These are phyloP conservation scores for Leuctra nigra DNA, from an alignment of 2,888 invertebrate genomes.

Conservation along the genomic window DNA sequence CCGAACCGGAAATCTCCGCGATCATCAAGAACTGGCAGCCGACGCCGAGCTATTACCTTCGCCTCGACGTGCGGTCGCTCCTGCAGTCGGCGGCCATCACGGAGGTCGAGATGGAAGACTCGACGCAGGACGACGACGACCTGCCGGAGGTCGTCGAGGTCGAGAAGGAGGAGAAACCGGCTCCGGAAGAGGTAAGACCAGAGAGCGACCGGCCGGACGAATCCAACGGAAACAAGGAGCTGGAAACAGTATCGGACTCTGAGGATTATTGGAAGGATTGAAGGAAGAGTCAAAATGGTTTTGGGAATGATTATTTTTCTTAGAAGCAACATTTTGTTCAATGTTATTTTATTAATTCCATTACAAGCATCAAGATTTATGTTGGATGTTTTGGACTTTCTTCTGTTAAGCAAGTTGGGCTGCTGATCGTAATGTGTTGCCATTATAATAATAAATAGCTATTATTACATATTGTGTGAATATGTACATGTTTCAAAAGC, in stretches of 20 bases:
- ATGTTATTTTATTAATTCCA: too few species aligned
- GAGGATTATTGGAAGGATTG: neutral
- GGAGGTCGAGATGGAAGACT: constrained; percentile 58
- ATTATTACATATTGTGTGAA: too few species aligned
- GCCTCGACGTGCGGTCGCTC: constrained; percentile 74
- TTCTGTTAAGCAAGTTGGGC: too few species aligned
- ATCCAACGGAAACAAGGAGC: neutral
- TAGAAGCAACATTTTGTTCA: too few species aligned
- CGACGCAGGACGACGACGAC: constrained; percentile 42
- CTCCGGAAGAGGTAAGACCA: constrained; percentile 29
- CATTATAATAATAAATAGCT: too few species aligned
- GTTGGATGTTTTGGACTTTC: too few species aligned
- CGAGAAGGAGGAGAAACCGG: constrained; percentile 26
- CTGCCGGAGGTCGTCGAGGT: constrained; percentile 40
- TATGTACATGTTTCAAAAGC: too few species aligned
- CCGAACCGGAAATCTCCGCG: constrained; percentile 67
- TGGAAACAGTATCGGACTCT: neutral
- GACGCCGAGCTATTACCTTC: constrained; percentile 74
- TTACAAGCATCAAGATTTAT: too few species aligned
- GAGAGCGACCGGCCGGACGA: neutral
- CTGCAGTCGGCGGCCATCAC: constrained; percentile 76
- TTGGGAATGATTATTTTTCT: too few species aligned
- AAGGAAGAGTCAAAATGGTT: too few species aligned
- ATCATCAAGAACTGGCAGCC: constrained; percentile 65
- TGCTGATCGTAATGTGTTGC: too few species aligned